phyloP scores from a whole-genome alignment of 2,113 vertebrate species.

The Pelvicachromis taeniatus region DNA sequence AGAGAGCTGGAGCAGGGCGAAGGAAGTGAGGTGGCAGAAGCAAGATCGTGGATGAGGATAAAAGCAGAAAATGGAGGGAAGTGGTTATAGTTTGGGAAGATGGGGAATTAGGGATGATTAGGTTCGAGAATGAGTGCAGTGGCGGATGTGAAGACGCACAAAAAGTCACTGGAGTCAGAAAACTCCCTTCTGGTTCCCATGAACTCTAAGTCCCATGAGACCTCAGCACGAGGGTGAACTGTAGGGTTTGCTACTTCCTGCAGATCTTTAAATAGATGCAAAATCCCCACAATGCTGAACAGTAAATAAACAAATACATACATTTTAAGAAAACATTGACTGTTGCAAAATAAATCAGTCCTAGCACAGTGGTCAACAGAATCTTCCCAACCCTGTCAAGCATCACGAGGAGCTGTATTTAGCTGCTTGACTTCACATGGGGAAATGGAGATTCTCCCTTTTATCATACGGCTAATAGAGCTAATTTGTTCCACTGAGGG shows the following conservation, averaged over 20 bases:
- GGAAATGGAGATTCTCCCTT: constrained; percentile 49
- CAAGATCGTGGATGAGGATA: background rate
- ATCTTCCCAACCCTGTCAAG: background rate
- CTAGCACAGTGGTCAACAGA: constrained; percentile 16
- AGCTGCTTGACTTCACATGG: constrained; percentile 38
- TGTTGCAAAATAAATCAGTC: constrained; percentile 14
- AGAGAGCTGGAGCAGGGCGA: background rate
- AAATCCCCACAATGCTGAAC: constrained; percentile 29
- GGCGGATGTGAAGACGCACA: constrained; percentile 31
- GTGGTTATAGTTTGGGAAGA: background rate
- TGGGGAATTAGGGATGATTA: constrained; percentile 1
- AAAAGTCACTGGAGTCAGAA: constrained; percentile 14
- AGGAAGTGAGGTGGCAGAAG: background rate
- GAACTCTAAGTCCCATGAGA: constrained; percentile 54
- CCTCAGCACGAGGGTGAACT: constrained; percentile 35
- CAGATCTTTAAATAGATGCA: constrained; percentile 57
- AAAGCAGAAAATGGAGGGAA: background rate
- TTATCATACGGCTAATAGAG: constrained; percentile 58
- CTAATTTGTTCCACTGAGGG: constrained; percentile 68
- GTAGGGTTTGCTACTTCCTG: constrained; percentile 51
- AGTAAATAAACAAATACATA: background rate
- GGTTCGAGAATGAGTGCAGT: background rate
- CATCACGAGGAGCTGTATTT: constrained; percentile 20
- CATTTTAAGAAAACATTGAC: background rate
- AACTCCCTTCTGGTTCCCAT: constrained; percentile 56